Conservation (phyloP, 2,113 vertebrate species). For the Lycocorax pyrrhopterus region DNA sequence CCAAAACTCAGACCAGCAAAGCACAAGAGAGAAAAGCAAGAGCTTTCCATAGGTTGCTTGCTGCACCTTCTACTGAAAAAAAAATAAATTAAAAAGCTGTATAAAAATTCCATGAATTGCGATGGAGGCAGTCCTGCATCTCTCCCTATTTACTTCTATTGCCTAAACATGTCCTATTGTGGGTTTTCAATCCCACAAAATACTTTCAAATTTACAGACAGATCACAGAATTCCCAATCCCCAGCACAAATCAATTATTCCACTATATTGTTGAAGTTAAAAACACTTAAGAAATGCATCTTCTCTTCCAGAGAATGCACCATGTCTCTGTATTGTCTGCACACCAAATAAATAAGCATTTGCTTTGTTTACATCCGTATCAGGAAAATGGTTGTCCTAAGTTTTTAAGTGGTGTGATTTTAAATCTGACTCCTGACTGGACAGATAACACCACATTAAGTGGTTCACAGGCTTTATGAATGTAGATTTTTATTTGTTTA, state of each 20-base stretch:
- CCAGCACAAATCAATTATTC: background rate
- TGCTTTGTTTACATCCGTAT: background rate
- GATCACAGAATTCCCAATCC: background rate
- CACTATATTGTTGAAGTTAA: background rate
- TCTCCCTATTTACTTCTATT: background rate
- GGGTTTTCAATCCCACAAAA: background rate
- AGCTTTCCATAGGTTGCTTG: background rate
- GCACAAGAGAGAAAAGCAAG: background rate
- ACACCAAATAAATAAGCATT: background rate
- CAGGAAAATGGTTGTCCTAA: background rate
- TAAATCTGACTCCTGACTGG: background rate
- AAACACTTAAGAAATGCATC: background rate
- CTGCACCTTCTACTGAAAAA: background rate
- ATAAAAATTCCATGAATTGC: background rate
- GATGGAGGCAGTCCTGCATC: background rate
- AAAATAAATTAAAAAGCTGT: background rate
- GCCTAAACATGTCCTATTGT: background rate
- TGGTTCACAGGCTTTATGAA: background rate
- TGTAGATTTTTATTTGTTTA: background rate
- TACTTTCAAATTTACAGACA: background rate
- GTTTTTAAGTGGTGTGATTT: background rate
- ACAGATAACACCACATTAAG: background rate
- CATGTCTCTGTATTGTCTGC: background rate
- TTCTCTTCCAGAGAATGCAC: background rate
- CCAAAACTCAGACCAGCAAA: background rate